Base-by-base conservation (phyloP, 2,113 vertebrate species). In the Macroglossus sobrinus region DNA sequence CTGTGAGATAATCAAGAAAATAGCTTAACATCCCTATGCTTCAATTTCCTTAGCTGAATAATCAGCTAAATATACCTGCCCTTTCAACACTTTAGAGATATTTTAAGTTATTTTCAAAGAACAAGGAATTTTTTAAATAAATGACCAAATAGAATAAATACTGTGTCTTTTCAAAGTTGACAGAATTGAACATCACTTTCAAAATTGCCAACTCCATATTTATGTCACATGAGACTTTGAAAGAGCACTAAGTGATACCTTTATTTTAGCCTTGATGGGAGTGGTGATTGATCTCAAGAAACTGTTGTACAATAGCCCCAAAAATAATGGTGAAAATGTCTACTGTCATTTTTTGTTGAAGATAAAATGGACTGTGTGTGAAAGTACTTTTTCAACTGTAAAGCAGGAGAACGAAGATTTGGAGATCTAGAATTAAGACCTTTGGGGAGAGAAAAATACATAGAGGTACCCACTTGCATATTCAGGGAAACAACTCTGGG, bases 71-170 rank as follows among this genome's bases (percentile, higher is more conserved):
- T 93, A 91, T 89, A 78, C 59, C 59, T 89, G 9, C 40, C 35
- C 47, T 66, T 88, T 91, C 24, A 38, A 87, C 7, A 4, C 33
- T 22, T 86, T 26, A 43, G 45, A 93, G 68, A 72, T 57, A 5
- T 84, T 94, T 89, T 68, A 74, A 71, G 40, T 78, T 92, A 79
- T 78, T 91, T 95, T 76, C 57, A 55, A 93, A 94, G 45, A 43
- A 59, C 26, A 21, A 89, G n/a, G 30, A 22, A 94, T 22, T 19
- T 91, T 97, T 95, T 68, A 84, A 86, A 66, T 71, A 79, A 92
- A 88, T 38, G 19, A 84, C 26, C 38, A 40, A 91, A 95, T 95
- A 30, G 57, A 89, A 68, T 89, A 43, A 93, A 75, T 88, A 24
- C 45, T 35, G 9, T 11, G 21, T 74, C 24, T 92, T 93, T 63